Conservation (phyloP, 2,113 vertebrate genomes). For the Channa maculata region DNA sequence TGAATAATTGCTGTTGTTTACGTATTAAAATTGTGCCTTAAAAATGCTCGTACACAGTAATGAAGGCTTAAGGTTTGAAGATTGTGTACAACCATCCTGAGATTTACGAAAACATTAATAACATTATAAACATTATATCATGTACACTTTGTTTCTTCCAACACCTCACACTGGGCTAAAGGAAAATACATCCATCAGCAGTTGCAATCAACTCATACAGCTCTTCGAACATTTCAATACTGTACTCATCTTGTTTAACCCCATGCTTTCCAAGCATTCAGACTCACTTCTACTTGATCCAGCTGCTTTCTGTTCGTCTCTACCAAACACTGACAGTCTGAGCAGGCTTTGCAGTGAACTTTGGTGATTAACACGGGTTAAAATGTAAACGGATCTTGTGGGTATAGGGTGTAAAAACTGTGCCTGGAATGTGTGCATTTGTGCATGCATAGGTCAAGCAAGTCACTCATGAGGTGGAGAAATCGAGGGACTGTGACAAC, state of each 20-base stretch:
- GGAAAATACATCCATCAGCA: not conserved
- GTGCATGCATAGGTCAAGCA: not conserved
- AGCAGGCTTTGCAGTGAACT: slow-evolving; percentile 22
- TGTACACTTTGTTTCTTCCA: too few species aligned
- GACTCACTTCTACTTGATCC: slow-evolving; percentile 23
- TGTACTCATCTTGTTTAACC: slow-evolving; percentile 29
- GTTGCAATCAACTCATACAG: not conserved
- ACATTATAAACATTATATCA: too few species aligned
- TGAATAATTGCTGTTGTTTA: not conserved
- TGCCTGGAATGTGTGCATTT: not conserved
- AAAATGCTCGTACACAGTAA: too few species aligned
- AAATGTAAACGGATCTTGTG: slow-evolving; percentile 15
- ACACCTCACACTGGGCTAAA: too few species aligned
- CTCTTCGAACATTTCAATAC: not conserved
- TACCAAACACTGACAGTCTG: slow-evolving; percentile 35
- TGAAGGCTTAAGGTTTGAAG: not conserved
- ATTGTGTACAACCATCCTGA: not conserved
- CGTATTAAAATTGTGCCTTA: not conserved
- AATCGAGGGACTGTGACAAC: not conserved
- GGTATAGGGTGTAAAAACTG: not conserved
- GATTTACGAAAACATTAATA: too few species aligned
- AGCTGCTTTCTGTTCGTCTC: slow-evolving; percentile 43
- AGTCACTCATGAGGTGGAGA: slow-evolving; percentile 24
- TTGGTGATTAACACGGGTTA: slow-evolving; percentile 26
- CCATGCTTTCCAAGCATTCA: not conserved